phyloP scores from a whole-genome alignment of 92 coral and sea anemone genomes.

The Bergia puertoricense region DNA sequence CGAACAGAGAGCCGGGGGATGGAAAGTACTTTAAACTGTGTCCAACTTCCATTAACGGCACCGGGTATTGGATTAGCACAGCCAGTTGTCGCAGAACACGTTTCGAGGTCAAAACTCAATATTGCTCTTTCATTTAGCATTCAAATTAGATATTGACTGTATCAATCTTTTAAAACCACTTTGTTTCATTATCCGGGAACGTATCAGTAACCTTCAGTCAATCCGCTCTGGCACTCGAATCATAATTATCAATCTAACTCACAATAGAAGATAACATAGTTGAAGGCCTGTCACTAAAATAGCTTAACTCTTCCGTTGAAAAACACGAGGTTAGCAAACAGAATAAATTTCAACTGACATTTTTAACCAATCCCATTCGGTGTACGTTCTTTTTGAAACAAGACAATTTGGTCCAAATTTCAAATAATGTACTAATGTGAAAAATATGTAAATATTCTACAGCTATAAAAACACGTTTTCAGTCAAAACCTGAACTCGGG shows the following conservation, averaged over 20 bases:
- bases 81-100: neutral
- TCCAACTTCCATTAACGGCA: neutral
- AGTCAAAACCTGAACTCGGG: neutral
- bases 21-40: neutral
- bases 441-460: neutral
- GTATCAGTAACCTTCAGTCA: neutral
- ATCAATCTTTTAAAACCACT: neutral
- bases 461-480: neutral
- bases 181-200: neutral
- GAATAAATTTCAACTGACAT: neutral
- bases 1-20: neutral
- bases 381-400: neutral
- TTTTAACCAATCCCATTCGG: slow-evolving; percentile 27
- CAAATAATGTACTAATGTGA: neutral
- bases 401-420: neutral
- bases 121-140: slow-evolving; percentile 3
- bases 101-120: neutral
- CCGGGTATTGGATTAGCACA: neutral
- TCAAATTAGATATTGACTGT: slow-evolving; percentile 1
- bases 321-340: slow-evolving; percentile 22
- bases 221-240: neutral
- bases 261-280: neutral
- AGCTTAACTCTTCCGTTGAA: neutral
- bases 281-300: neutral
- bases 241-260: neutral